These are phyloP conservation scores for Paracanthobrama guichenoti DNA, from an alignment of 2,113 vertebrate genomes.

Conservation along the genomic window DNA sequence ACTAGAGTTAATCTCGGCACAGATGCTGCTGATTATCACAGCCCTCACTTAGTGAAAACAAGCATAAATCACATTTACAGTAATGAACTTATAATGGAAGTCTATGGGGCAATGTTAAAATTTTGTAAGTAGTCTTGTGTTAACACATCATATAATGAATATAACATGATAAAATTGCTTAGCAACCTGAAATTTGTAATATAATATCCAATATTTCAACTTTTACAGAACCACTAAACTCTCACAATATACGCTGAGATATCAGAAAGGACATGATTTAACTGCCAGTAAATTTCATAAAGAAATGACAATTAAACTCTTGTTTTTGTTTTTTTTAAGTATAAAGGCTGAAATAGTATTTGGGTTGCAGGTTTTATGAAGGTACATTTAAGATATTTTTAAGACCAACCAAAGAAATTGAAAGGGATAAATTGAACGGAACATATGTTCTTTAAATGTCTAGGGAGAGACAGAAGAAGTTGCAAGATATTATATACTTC, in stretches of 20 bases:
- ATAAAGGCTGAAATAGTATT: too few relatives aligned
- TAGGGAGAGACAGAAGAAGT: too few relatives aligned
- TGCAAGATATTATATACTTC: too few relatives aligned
- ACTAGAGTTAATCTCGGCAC: not conserved
- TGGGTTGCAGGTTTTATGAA: too few relatives aligned
- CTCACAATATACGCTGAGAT: not conserved
- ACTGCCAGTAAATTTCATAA: not conserved
- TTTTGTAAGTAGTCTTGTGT: not conserved
- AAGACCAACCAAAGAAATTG: too few relatives aligned
- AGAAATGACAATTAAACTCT: not conserved
- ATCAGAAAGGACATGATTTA: not conserved
- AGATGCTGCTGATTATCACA: not conserved
- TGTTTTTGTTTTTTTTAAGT: too few relatives aligned
- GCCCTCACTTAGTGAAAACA: not conserved
- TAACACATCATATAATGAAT: not conserved
- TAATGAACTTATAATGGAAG: not conserved
- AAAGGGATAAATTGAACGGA: too few relatives aligned
- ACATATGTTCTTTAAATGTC: too few relatives aligned
- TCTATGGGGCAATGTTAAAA: not conserved
- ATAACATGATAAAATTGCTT: not conserved
- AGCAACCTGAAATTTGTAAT: not conserved
- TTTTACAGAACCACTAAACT: not conserved
- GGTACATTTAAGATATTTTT: too few relatives aligned
- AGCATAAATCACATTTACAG: not conserved
- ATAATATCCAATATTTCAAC: not conserved